Evolutionary conservation across 2,888 invertebrate genomes (phyloP), one percentile per base, ranked within the genome.

Genomic region (Microctonus hyperodae): DNA sequence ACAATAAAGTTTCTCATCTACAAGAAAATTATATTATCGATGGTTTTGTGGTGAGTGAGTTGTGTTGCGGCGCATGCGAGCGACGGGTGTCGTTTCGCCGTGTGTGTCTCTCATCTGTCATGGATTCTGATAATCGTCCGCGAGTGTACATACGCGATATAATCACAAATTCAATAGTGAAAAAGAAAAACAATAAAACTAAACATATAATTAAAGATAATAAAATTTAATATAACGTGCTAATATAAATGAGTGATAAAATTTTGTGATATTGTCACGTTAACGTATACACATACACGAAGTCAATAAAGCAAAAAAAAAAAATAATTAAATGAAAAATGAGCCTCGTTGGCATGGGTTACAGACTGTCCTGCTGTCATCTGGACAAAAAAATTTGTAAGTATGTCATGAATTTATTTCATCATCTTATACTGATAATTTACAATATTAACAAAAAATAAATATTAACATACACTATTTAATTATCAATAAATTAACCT

Each of bases 101-200:
- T 71, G 73, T 71, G 72, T 63, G 55, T 71, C 69, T 70, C 71
- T 63, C 75, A 79, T 79, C 81, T 81, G 81, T 81, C 81, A 81
- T 81, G 81, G 81, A 81, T 79, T 80, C 81, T 79, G 75, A 75
- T 79, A 75, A 77, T 76, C 75, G 77, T 75, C 74, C 76, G 80
- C 79, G 79, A 76, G 74, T 76, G 77, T 77, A 77, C 74, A 75
- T 76, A 79, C 76, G 77, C 77, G 77, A 72, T 23, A 75, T 77
- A 76, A 73, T 64, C 69, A 73, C 73, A 71, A 74, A 74, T 78
- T 75, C 75, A 69, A 72, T 72, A 74, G 76, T 79, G 76, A 79
- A 75, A 73, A 73, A 44, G 0, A 44, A 44, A 44, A 56, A 44
- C 16, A 44, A 44, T 16, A n/a, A n/a, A n/a, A 44, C 44, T 16